phyloP scores from a whole-genome alignment of 2,113 vertebrate species.

The Odontesthes bonariensis region DNA sequence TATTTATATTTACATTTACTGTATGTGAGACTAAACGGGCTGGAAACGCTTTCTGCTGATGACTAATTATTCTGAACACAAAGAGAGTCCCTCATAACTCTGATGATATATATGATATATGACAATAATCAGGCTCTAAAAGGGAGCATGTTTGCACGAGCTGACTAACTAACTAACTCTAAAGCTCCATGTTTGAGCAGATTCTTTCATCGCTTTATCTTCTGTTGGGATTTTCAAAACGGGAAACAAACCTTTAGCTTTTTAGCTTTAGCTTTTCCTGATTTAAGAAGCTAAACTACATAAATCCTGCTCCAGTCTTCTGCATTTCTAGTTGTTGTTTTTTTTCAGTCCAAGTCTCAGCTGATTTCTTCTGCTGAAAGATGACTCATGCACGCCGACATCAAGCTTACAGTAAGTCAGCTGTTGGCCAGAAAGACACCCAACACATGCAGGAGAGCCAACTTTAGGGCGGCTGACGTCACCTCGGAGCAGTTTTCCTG shows the following conservation, averaged over 20 bases:
- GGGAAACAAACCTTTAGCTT: slow-evolving; percentile 1
- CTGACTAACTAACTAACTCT: not conserved
- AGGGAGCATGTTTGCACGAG: not conserved
- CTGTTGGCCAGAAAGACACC: slow-evolving; percentile 5
- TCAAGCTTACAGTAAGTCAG: slow-evolving; percentile 2
- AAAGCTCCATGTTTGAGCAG: slow-evolving; percentile 6
- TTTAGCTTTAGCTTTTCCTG: not conserved
- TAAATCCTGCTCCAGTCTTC: not conserved
- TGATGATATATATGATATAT: no score
- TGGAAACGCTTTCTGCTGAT: no score
- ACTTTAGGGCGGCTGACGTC: no score
- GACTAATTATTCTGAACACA: no score
- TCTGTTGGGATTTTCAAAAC: not conserved
- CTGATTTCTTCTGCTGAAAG: slow-evolving; percentile 18
- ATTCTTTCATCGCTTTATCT: not conserved
- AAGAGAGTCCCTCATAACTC: no score
- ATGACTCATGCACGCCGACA: slow-evolving; percentile 6
- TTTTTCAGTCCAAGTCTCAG: slow-evolving; percentile 31
- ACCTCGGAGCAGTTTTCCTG: no score
- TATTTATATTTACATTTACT: no score
- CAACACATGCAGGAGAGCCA: not conserved
- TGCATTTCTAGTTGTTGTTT: slow-evolving; percentile 2
- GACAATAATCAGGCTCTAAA: no score
- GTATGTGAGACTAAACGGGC: no score
- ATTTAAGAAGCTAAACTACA: slow-evolving; percentile 11